Conservation (phyloP, 2,113 vertebrate genomes). For the Hylia prasina region DNA sequence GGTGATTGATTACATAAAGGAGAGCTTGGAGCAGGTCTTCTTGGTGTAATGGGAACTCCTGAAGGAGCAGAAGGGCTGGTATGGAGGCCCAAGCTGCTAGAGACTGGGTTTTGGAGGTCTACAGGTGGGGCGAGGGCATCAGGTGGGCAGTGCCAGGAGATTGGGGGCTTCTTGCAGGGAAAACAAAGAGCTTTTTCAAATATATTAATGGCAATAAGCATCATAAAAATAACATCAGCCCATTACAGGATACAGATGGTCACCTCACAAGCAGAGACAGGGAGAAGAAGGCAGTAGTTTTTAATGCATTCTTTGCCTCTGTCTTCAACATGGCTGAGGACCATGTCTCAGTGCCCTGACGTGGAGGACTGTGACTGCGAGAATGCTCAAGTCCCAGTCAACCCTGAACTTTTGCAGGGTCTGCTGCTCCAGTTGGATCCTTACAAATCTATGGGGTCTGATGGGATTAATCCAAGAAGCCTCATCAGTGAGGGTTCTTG, state of each 20-base stretch:
- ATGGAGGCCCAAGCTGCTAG: neutral
- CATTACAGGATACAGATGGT: neutral
- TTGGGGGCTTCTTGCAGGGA: neutral
- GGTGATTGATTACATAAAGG: no score
- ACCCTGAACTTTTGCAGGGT: rapidly evolving
- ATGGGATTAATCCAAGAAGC: neutral
- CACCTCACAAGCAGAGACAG: no score
- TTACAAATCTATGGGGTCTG: neutral
- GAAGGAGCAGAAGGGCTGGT: neutral
- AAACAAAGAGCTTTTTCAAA: neutral
- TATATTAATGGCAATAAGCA: neutral
- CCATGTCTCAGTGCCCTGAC: neutral
- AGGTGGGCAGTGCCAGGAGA: neutral
- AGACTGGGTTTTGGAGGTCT: neutral
- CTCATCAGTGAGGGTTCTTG: neutral
- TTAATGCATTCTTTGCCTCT: neutral
- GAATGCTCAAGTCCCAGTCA: neutral
- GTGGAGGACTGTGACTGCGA: neutral
- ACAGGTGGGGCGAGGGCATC: neutral
- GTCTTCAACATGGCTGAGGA: neutral
- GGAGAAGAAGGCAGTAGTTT: neutral
- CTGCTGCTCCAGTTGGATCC: neutral
- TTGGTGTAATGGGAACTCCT: neutral
- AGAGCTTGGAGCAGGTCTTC: neutral
- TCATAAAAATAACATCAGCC: neutral